phyloP scores from a whole-genome alignment of 2,797 vertebrate genomes.

The Euthynnus affinis region DNA sequence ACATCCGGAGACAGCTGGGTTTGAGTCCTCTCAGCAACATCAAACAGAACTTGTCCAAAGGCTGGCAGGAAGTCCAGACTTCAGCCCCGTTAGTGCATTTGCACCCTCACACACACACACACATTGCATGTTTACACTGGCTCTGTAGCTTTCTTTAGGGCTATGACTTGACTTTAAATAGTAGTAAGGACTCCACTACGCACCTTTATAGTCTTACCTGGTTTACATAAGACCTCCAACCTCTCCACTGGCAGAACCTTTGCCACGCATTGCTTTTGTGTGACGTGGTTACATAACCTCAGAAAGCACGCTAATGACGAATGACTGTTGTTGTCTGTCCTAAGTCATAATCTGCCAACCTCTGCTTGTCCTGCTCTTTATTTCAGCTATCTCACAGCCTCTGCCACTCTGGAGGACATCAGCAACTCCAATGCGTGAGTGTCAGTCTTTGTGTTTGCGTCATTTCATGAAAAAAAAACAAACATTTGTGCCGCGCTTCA shows the following conservation, averaged over 20 bases:
- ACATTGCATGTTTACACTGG: background rate
- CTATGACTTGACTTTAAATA: background rate
- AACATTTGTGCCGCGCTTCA: background rate
- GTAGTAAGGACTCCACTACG: background rate
- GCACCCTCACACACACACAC: conserved; percentile 8
- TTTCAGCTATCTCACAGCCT: conserved; percentile 91
- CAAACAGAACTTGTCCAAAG: conserved; percentile 92
- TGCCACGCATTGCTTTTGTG: conserved; percentile 22
- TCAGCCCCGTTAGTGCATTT: conserved; percentile 91
- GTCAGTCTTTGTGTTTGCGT: conserved; percentile 13
- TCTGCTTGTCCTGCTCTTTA: conserved; percentile 47
- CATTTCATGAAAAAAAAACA: background rate
- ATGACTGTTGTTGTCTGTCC: conserved; percentile 14
- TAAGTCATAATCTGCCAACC: conserved; percentile 44
- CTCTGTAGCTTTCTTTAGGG: background rate
- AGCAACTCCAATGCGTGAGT: conserved; percentile 90
- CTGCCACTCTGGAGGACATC: conserved; percentile 91
- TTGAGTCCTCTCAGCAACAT: conserved; percentile 90
- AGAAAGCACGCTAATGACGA: conserved; percentile 31
- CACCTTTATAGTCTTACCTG: background rate
- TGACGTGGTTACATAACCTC: conserved; percentile 62
- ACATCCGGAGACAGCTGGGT: conserved; percentile 94
- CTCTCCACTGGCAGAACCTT: conserved; percentile 10
- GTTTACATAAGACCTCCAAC: conserved; percentile 7
- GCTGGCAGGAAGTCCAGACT: conserved; percentile 96